phyloP scores from a whole-genome alignment of 1,140 invertebrate species.

The Akabosia matsudoensis region DNA sequence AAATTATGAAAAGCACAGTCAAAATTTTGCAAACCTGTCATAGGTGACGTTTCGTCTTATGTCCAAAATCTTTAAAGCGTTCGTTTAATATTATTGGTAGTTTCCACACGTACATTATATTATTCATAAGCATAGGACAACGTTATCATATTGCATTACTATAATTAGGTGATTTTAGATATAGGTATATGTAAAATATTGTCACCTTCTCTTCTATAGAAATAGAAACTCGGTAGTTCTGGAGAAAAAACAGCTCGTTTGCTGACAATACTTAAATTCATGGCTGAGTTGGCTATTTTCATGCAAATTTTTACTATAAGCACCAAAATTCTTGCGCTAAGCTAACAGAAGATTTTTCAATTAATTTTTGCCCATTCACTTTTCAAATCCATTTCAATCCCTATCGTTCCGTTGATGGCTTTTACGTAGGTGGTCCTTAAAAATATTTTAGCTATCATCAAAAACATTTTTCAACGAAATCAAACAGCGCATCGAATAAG shows the following conservation, averaged over 20 bases:
- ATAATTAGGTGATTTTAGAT: background rate
- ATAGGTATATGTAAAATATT: no score
- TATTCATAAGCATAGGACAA: background rate
- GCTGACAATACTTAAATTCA: no score
- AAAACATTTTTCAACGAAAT: background rate
- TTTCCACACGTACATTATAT: background rate
- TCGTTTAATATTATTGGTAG: background rate
- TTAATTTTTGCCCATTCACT: no score
- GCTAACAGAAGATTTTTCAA: no score
- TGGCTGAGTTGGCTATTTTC: no score
- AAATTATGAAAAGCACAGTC: no score
- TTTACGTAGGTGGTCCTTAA: background rate
- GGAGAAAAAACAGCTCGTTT: background rate
- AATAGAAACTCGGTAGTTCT: background rate
- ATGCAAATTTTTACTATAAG: no score
- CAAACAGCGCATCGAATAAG: background rate
- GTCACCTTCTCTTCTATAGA: background rate
- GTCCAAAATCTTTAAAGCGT: background rate
- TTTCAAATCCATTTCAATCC: no score
- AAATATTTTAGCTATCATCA: background rate
- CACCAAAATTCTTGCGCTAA: no score
- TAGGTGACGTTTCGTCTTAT: no score
- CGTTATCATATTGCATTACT: background rate
- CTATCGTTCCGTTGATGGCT: no score
- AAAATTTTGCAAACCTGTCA: no score